Base-by-base conservation (phyloP, 2,113 vertebrate species). In the Saiga tatarica region DNA sequence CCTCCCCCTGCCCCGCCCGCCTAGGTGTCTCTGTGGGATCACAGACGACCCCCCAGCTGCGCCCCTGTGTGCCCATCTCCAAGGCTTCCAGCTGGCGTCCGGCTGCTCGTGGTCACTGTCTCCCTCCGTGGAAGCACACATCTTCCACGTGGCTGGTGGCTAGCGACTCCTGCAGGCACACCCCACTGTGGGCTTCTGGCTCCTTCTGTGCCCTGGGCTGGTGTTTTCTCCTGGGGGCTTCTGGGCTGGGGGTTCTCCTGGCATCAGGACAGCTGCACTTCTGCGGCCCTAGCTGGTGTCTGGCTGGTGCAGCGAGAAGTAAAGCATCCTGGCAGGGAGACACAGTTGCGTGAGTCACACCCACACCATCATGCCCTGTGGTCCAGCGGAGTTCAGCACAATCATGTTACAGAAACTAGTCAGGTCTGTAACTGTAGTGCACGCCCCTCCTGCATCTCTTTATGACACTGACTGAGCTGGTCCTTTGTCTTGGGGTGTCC, bases 121-220 rank as follows among this genome's bases (percentile, higher is more conserved):
- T 26, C 19, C 16, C 6, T 7, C 42, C 9, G 8, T 28, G 19
- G 28, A 42, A 3, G 21, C 45, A 4, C 6, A 4, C 6, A 6
- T 60, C 39, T 81, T 8, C 47, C 23, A 4, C 1, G 3, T 0
- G 1, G 8, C 59, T 52, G 28, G 25, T 4, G 0, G 30, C 36
- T 5, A 30, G 5, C 2, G 21, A 13, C 26, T 4, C 12, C 17
- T 6, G 0, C 15, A 6, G 25, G 4, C 0, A 0, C 16, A 1
- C 23, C 23, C 30, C 53, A 45, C 25, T 55, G 1, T 11, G 1
- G 60, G 91, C 57, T 78, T 53, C 71, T 11, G 23, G 17, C 30
- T 4, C 12, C 1, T 11, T 4, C 59, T 79, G 55, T 60, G 83
- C 87, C 76, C 71, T 79, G 55, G 36, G 26, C 5, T 17, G 60